Evolutionary conservation across 2,797 vertebrate genomes (phyloP).

Genomic region (Alosa sapidissima): DNA sequence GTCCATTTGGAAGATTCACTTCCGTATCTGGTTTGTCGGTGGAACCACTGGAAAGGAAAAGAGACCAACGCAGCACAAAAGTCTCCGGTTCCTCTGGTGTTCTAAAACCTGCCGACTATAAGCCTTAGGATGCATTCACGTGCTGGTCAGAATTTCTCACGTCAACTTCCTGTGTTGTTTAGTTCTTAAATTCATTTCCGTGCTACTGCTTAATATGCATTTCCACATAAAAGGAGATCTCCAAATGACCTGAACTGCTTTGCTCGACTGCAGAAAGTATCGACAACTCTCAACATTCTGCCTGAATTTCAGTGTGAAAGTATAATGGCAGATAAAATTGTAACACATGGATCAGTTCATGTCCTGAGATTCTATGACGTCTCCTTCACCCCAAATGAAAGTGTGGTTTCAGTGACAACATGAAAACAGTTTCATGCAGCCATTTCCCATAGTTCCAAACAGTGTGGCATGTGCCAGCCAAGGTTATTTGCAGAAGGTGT

Average conservation of each 20-base stretch:
- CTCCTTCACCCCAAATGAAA: neutral
- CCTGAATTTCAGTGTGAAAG: neutral
- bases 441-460: too few species aligned
- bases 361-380: neutral
- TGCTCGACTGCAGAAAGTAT: neutral
- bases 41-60: neutral
- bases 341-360: neutral
- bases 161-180: neutral
- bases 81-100: neutral
- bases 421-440: too few species aligned
- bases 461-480: neutral
- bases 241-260: neutral
- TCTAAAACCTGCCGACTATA: neutral
- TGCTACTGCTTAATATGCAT: neutral
- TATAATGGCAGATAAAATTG: neutral
- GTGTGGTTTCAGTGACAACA: neutral
- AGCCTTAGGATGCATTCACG: neutral
- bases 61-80: neutral
- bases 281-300: neutral
- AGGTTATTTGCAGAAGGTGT: neutral
- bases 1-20: neutral
- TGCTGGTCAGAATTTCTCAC: neutral
- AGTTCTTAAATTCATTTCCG: neutral
- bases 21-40: neutral
- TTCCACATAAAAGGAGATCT: neutral